A percentile compares a stretch with the other conserved stretches of the same genome.
Evolutionary conservation across 37 sponge, comb jelly and placozoan genomes (phyloP).

Genomic region (Beroe ovata): DNA sequence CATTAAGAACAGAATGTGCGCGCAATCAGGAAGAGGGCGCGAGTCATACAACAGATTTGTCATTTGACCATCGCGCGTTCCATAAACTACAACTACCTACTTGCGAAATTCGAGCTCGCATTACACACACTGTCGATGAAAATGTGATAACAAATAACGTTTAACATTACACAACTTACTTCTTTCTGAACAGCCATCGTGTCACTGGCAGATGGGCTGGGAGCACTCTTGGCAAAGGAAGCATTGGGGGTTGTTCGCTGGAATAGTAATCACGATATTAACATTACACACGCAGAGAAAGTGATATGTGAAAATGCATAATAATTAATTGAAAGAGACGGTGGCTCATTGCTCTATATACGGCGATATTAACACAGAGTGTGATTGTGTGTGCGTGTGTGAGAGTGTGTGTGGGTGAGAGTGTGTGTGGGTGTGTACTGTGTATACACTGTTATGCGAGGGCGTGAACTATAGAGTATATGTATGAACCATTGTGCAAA

Average conservation of each 20-base stretch:
- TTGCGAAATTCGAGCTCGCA: not conserved
- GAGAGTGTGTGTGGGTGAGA: not conserved
- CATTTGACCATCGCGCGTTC: constrained; percentile 18
- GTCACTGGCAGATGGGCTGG: constrained; percentile 14
- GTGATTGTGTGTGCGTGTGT: no score
- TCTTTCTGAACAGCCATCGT: constrained; percentile 63
- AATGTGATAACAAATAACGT: not conserved
- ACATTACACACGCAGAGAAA: no score
- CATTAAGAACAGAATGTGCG: no score
- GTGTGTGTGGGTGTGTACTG: no score
- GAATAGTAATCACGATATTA: no score
- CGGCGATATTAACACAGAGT: not conserved
- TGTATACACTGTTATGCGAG: no score
- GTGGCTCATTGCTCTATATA: not conserved
- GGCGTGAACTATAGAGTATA: no score
- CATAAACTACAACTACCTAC: not conserved
- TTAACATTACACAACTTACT: not conserved
- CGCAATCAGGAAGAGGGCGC: constrained; percentile 28
- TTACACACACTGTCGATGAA: not conserved
- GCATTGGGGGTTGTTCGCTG: not conserved
- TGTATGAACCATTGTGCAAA: no score
- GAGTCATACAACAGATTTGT: not conserved
- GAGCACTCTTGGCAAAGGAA: not conserved
- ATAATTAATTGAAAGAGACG: not conserved
- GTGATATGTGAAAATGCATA: no score